phyloP scores from a whole-genome alignment of 2,113 vertebrate genomes.

The Sander lucioperca region DNA sequence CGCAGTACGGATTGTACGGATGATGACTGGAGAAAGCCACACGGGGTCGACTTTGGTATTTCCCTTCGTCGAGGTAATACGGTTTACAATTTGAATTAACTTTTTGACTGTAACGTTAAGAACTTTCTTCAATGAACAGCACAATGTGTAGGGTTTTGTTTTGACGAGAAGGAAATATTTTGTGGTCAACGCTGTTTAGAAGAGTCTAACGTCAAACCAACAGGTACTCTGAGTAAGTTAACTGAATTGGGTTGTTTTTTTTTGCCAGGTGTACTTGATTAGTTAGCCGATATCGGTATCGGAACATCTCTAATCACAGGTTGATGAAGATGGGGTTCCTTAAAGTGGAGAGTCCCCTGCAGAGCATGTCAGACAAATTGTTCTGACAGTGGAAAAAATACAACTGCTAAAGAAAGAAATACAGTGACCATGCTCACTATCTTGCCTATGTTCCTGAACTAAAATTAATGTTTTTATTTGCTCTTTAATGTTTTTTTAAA shows the following conservation, averaged over 20 bases:
- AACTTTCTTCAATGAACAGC: not conserved
- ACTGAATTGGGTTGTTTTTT: not conserved
- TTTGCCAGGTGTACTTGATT: not conserved
- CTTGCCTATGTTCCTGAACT: no score
- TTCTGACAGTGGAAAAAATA: not conserved
- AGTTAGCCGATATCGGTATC: not conserved
- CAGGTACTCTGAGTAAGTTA: no score
- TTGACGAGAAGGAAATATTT: not conserved
- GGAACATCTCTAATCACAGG: not conserved
- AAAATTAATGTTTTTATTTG: no score
- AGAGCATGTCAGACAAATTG: not conserved
- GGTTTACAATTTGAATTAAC: not conserved
- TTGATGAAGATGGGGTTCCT: not conserved
- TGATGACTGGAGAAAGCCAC: not conserved
- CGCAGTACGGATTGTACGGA: not conserved
- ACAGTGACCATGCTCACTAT: not conserved
- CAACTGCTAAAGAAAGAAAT: not conserved
- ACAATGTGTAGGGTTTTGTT: not conserved
- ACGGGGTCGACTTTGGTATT: not conserved
- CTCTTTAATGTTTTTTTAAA: no score
- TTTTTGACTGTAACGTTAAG: not conserved
- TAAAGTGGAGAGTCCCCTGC: not conserved
- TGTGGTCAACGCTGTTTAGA: not conserved
- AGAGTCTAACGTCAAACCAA: no score
- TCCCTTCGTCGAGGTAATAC: not conserved